Percentiles rank a stretch among this genome's conserved stretches.
phyloP scores from a whole-genome alignment of 2,797 vertebrate species.

The Rhinophrynus dorsalis region DNA sequence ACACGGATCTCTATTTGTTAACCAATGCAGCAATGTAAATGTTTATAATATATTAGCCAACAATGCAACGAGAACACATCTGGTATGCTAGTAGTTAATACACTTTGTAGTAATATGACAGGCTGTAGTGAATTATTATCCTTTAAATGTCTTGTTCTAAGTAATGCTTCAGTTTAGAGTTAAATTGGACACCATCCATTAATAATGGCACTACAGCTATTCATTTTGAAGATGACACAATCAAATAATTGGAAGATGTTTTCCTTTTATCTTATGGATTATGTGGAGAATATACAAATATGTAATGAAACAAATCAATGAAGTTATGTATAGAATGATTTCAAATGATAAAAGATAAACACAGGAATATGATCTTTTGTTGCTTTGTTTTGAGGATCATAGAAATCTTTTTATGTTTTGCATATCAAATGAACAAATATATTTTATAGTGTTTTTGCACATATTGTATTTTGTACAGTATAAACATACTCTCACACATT shows the following conservation, averaged over 20 bases:
- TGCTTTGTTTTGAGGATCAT: not conserved
- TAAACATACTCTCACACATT: too few relatives aligned
- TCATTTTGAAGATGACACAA: constrained; percentile 12
- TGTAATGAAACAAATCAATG: constrained; percentile 3
- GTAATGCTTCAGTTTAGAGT: not conserved
- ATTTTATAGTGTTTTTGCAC: too few relatives aligned
- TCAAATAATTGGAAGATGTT: constrained; percentile 18
- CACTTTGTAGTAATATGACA: not conserved
- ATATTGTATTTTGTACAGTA: too few relatives aligned
- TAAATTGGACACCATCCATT: constrained; percentile 18
- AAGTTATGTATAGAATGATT: not conserved
- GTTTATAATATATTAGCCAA: not conserved
- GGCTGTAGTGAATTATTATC: constrained; percentile 12
- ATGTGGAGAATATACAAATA: too few relatives aligned
- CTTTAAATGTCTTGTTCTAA: not conserved
- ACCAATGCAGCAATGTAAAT: constrained; percentile 1
- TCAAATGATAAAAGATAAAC: too few relatives aligned
- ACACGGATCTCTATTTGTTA: constrained; percentile 7
- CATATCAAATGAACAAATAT: constrained; percentile 9
- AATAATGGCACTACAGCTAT: constrained; percentile 14
- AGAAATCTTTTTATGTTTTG: not conserved
- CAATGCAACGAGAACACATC: not conserved
- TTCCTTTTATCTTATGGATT: constrained; percentile 19
- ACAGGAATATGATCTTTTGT: too few relatives aligned
- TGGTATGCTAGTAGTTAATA: constrained; percentile 8